Base-by-base conservation (phyloP, 2,797 vertebrate genomes). In the Acridotheres tristis region DNA sequence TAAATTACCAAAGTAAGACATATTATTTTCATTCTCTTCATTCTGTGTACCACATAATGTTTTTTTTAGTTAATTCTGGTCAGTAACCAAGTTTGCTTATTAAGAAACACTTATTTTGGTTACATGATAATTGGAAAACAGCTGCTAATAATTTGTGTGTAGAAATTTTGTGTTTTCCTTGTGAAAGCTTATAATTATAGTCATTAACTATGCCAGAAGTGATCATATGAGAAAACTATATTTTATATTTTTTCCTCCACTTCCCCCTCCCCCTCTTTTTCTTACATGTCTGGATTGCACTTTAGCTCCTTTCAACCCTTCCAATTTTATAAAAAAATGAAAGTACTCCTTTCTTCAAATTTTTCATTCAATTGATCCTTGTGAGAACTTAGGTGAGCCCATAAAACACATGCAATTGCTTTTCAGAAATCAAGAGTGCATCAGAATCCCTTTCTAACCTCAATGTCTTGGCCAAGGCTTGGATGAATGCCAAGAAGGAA, bases 281-380 rank as follows among this genome's bases (percentile, higher is more conserved):
- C 7, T 82, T 59, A 55, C 0, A 0, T n/a, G 2, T 36, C 45
- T 54, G 21, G 14, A 43, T 53, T 67, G 9, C 21, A 34, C 6
- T 76, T 90, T 22, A 66, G 17, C 9, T 80, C 12, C 30, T 68
- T 75, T 29, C 65, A 32, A 13, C 2, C 2, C 5, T 59, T 59
- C 11, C 11, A 38, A 21, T 83, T 78, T 65, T 78, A 5, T 47
- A 38, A 43, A 55, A 77, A 53, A 65, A 12, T 10, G 3, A 15
- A 55, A 30, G 1, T 9, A 45, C 80, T 71, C 3, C 4, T 78
- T 78, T 71, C 27, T 75, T 66, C 9, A 23, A 53, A 27, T 20
- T 54, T 67, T 86, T 86, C 69, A 12, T 81, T 75, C 34, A 54
- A 0, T 15, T 54, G 25, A 29, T 72, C 50, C 69, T 90, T 67